Base-by-base conservation (phyloP, 2,797 vertebrate species). In the Allobates femoralis region DNA sequence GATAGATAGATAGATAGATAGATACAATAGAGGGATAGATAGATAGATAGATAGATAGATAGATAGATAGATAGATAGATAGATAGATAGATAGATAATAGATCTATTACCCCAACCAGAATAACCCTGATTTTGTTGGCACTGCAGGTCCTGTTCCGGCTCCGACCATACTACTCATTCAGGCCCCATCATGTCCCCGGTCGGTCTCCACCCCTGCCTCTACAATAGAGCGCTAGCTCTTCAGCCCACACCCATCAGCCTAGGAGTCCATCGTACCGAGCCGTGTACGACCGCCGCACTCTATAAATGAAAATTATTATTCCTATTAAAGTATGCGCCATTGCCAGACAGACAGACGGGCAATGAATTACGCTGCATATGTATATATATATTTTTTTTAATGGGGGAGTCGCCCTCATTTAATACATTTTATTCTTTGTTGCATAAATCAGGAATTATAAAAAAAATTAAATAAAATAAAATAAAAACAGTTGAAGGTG, bases 281-380 rank as follows among this genome's bases (percentile, higher is more conserved):
- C 81, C 30, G 18, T 84, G 69, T 80, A 73, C 19, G 55, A 28
- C 76, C 76, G 84, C 82, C 80, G 76, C 86, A 75, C 81, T 73
- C 66, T 55, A 79, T 74, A 84, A 84, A 84, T 66, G 84, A 84
- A 87, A 87, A 84, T 87, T 56, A 87, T 87, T 75, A 74, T 73
- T 55, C 81, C 67, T 87, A 87, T 87, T 87, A 87, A 74, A 82
- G 80, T 37, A 34, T 84, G 86, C 26, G 30, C 85, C 58, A 66
- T 81, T 66, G 80, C 81, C 55, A 84, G 46, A 23, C 62, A 84
- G 46, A 23, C 62, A 84, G 81, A 84, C 86, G 74, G 74, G 18
- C 60, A 14, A 50, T 87, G 81, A 87, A 76, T 84, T 84, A 84
- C 55, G 60, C 76, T 53, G 67, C 58, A 74, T n/a, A n/a, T n/a